Conservation (phyloP, 1,140 invertebrate genomes). For the Panulirus ornatus region DNA sequence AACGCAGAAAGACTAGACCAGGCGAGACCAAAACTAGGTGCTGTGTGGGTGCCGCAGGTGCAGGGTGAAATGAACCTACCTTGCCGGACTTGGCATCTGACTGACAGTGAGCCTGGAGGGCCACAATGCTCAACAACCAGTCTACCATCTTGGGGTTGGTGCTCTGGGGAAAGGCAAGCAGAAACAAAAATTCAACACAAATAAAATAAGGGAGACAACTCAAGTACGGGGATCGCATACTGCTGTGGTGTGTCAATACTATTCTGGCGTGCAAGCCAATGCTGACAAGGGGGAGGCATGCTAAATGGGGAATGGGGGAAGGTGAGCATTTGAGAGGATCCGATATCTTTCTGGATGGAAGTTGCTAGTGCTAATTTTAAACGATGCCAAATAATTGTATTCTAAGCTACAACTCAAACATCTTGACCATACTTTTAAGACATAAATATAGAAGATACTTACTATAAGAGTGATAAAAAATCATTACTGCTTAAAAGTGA, state of each 20-base stretch:
- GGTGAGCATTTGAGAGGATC: no score
- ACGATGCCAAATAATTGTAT: no score
- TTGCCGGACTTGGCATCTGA: conserved; percentile 42
- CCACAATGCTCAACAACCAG: conserved; percentile 26
- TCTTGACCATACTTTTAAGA: no score
- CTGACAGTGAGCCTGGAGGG: conserved; percentile 36
- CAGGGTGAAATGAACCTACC: conserved; percentile 4
- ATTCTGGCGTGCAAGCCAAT: background rate
- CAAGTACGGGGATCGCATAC: background rate
- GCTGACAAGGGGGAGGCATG: background rate
- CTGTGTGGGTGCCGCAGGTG: background rate
- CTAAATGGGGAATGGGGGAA: background rate
- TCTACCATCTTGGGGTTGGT: conserved; percentile 15
- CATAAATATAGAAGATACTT: no score
- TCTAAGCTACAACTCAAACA: no score
- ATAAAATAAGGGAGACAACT: background rate
- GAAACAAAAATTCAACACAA: conserved; percentile 12
- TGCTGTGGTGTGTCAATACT: background rate
- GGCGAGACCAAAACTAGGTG: no score
- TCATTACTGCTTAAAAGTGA: no score
- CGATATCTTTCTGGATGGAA: background rate
- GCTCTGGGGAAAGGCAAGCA: conserved; percentile 27
- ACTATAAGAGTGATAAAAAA: no score
- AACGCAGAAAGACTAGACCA: no score
- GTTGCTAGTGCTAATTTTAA: background rate